Evolutionary conservation across 2,888 invertebrate genomes (phyloP).

Genomic region (Hesperia comma): DNA sequence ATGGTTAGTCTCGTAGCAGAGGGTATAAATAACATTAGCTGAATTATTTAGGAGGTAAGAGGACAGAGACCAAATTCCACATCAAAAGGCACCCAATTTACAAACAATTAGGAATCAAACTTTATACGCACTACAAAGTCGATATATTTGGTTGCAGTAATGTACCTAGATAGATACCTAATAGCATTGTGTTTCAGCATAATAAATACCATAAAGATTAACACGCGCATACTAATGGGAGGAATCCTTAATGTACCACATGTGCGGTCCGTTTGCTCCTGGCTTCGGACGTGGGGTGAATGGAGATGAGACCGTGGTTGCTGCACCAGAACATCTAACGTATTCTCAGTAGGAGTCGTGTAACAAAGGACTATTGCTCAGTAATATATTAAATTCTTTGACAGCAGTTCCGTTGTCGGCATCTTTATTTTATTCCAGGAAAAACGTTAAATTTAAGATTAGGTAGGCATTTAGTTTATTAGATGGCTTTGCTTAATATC

Average conservation of each 20-base stretch:
- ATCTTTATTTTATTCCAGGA: neutral
- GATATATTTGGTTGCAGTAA: neutral
- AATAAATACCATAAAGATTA: constrained; percentile 24
- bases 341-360: too few species aligned
- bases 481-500: too few species aligned
- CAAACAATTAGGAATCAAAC: too few species aligned
- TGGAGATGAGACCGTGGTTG: constrained; percentile 11
- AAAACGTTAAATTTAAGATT: too few species aligned
- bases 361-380: constrained; percentile 6
- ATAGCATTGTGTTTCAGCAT: constrained; percentile 8
- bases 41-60: too few species aligned
- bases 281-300: constrained; percentile 14
- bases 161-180: constrained; percentile 2
- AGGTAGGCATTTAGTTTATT: too few species aligned
- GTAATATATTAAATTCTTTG: constrained; percentile 4
- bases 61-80: too few species aligned
- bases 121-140: too few species aligned
- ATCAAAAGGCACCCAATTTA: too few species aligned
- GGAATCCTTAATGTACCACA: constrained; percentile 19
- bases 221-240: constrained; percentile 20
- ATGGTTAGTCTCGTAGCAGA: too few species aligned
- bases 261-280: constrained; percentile 27
- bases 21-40: too few species aligned
- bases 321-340: constrained; percentile 2
- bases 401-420: neutral